Conservation (phyloP, 2,797 vertebrate species). For the Bovichtus diacanthus region DNA sequence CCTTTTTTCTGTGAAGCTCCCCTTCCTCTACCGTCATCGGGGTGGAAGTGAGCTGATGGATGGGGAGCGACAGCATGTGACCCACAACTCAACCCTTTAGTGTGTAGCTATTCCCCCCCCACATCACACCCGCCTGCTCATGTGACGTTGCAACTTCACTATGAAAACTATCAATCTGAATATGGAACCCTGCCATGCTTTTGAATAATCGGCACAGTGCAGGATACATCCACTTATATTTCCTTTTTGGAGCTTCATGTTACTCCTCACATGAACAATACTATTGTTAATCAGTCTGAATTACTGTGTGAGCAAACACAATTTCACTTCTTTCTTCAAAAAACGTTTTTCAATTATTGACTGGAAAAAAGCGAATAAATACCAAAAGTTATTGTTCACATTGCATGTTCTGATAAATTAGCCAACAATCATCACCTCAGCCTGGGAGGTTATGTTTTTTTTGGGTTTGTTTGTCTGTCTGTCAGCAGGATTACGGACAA, state of each 20-base stretch:
- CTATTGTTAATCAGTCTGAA: background rate
- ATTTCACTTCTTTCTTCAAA: background rate
- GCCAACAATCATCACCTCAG: background rate
- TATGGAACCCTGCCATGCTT: background rate
- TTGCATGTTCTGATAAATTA: background rate
- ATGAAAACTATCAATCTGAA: background rate
- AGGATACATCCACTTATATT: background rate
- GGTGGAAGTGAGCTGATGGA: constrained; percentile 85
- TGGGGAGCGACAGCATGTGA: constrained; percentile 86
- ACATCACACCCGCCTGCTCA: constrained; percentile 5
- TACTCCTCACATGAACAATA: background rate
- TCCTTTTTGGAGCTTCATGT: background rate
- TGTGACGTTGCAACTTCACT: constrained; percentile 30
- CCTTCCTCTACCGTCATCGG: constrained; percentile 57
- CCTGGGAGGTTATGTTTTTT: background rate
- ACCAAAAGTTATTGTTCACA: background rate
- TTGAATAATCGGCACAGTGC: background rate
- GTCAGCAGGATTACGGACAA: too few species aligned
- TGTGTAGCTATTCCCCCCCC: constrained; percentile 64
- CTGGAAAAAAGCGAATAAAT: background rate
- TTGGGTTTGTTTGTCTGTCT: too few species aligned
- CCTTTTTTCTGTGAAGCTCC: constrained; percentile 17
- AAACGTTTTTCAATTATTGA: background rate
- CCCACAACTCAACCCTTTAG: constrained; percentile 82
- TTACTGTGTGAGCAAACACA: background rate